Percentiles rank a stretch among this genome's conserved stretches.
Evolutionary conservation across 2,113 vertebrate genomes (phyloP).

Genomic region (Sturnus vulgaris): DNA sequence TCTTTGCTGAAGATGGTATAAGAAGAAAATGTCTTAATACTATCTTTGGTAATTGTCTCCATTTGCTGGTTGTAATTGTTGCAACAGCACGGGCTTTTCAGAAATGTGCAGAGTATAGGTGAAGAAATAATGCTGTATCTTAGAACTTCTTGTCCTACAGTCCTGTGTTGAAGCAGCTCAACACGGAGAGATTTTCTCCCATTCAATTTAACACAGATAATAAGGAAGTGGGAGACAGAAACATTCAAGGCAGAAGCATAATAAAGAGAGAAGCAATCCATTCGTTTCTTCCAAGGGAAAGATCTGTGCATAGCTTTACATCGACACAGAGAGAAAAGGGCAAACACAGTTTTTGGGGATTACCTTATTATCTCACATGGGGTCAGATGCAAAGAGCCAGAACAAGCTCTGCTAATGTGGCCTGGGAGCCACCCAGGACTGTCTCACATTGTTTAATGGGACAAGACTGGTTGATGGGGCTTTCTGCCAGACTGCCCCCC

Average conservation of each 20-base stretch:
- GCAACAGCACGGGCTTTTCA: background rate
- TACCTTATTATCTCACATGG: background rate
- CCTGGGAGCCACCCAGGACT: background rate
- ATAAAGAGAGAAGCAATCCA: background rate
- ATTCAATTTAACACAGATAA: background rate
- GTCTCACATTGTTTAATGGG: background rate
- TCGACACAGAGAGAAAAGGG: background rate
- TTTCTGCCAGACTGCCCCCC: background rate
- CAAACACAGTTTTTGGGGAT: background rate
- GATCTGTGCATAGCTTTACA: background rate
- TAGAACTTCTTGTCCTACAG: background rate
- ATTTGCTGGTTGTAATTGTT: background rate
- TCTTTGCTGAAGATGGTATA: background rate
- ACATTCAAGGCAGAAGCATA: background rate
- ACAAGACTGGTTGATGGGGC: background rate
- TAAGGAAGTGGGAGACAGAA: background rate
- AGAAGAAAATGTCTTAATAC: background rate
- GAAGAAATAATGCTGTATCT: background rate
- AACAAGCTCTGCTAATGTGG: background rate
- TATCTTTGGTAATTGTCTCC: background rate
- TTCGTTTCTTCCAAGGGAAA: background rate
- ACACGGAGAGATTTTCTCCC: background rate
- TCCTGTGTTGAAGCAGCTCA: background rate
- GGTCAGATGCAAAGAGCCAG: background rate
- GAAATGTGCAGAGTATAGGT: background rate